Evolutionary conservation across 2,797 vertebrate genomes (phyloP).

Genomic region (Adrianichthys oophorus): DNA sequence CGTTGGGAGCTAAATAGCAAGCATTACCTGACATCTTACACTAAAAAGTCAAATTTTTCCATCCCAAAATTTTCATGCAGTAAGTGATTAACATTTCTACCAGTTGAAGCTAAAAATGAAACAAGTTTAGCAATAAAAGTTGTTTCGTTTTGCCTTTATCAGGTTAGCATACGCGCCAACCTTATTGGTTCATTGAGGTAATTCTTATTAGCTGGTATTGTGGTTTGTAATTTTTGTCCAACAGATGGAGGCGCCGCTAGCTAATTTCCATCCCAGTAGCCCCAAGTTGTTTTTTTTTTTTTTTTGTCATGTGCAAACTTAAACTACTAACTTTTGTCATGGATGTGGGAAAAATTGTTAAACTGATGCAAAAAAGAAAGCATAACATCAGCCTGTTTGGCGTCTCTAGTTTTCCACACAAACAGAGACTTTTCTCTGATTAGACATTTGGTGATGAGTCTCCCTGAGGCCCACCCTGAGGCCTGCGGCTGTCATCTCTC

Average conservation of each 20-base stretch:
- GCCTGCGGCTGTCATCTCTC: slow-evolving; percentile 44
- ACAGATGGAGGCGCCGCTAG: slow-evolving; percentile 9
- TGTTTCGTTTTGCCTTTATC: too few species aligned
- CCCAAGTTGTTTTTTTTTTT: slow-evolving; percentile 27
- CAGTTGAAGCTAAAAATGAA: neutral
- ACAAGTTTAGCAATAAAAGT: neutral
- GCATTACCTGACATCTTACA: neutral
- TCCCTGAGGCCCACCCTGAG: slow-evolving; percentile 32
- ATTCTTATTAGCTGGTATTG: slow-evolving; percentile 3
- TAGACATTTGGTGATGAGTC: slow-evolving; percentile 43
- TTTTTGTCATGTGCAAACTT: slow-evolving; percentile 35
- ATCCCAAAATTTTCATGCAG: neutral
- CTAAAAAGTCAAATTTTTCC: neutral
- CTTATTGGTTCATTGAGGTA: too few species aligned
- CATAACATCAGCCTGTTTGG: neutral
- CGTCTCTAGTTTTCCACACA: slow-evolving; percentile 19
- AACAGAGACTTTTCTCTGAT: slow-evolving; percentile 22
- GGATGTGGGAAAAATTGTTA: slow-evolving; percentile 19
- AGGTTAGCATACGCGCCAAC: neutral
- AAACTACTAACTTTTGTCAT: slow-evolving; percentile 19
- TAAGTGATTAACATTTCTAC: too few species aligned
- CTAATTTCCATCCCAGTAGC: slow-evolving; percentile 37
- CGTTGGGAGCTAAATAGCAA: neutral
- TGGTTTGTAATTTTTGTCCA: slow-evolving; percentile 4
- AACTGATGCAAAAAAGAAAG: slow-evolving; percentile 6